Base-by-base conservation (phyloP, 2,113 vertebrate genomes). In the Gymnobelideus leadbeateri region DNA sequence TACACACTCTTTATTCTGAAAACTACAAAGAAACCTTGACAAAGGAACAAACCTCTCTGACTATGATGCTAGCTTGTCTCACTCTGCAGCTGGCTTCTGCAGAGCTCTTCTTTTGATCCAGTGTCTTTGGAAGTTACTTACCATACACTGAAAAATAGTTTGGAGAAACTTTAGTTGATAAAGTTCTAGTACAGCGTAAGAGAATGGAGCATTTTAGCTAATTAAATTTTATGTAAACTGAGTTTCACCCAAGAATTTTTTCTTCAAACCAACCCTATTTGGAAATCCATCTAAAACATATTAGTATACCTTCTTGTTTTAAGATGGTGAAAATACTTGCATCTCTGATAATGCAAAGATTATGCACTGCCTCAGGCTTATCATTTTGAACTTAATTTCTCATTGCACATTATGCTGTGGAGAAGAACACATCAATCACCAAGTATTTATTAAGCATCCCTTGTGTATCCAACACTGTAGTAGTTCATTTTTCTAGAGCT, bases 191-290 rank as follows among this genome's bases (percentile, higher is more conserved):
- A 3, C 53, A 46, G 46, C 12, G 94, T 89, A 37, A 3, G n/a
- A 57, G 57, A 89, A 57, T 10, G 28, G 91, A 43, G 89, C 0
- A 0, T 51, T 47, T 47, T 55, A 28, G 51, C 31, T 52, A 14
- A 91, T 31, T 92, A 89, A 54, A 89, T 51, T 90, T 55, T 77
- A 31, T 89, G 53, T 19, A 92, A 95, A 68, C 51, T 21, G 77
- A 92, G 47, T 51, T 84, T 91, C 84, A 68, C 12, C 61, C 55
- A 5, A 8, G n/a, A 84, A 47, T 28, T 43, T 61, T 92, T 91
- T n/a, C 47, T 47, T 55, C 37, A 37, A 43, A 91, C 7, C 68
- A 23, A 11, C 16, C 92, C 24, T 89, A 92, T 23, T 51, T 26
- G 31, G 89, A 92, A 89, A 19, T 92, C 47, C 51, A 90, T 95